phyloP scores from a whole-genome alignment of 2,888 invertebrate species.

The Dynastes hyllus region DNA sequence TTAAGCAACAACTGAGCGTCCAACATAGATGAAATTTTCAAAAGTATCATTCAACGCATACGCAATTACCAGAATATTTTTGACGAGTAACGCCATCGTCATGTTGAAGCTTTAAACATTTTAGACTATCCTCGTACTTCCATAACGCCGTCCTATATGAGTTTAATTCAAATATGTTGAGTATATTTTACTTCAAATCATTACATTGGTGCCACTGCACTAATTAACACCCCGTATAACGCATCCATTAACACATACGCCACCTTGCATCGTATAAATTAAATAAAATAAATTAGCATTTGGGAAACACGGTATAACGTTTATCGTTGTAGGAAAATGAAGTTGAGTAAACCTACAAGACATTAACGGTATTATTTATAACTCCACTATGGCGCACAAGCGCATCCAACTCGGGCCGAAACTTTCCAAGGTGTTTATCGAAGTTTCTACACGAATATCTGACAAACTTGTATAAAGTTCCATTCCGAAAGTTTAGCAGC shows the following conservation, averaged over 20 bases:
- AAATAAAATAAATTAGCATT: slow-evolving; percentile 32
- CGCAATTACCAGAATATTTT: no score
- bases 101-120: no score
- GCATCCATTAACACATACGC: neutral
- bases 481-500: slow-evolving; percentile 46
- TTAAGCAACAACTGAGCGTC: no score
- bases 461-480: slow-evolving; percentile 43
- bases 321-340: slow-evolving; percentile 35
- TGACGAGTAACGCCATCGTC: no score
- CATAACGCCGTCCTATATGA: no score
- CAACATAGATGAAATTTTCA: no score
- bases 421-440: slow-evolving; percentile 49
- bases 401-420: slow-evolving; percentile 46
- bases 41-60: no score
- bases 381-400: slow-evolving; percentile 44
- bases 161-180: no score
- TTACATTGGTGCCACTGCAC: no score
- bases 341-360: slow-evolving; percentile 39
- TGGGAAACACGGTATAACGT: slow-evolving; percentile 15
- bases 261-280: neutral
- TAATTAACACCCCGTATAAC: neutral
- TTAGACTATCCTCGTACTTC: no score
- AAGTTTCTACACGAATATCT: slow-evolving; percentile 47
- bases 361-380: slow-evolving; percentile 50
- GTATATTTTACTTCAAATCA: no score